These are phyloP conservation scores for Otus scops DNA, from an alignment of 2,797 vertebrate genomes.

Conservation along the genomic window DNA sequence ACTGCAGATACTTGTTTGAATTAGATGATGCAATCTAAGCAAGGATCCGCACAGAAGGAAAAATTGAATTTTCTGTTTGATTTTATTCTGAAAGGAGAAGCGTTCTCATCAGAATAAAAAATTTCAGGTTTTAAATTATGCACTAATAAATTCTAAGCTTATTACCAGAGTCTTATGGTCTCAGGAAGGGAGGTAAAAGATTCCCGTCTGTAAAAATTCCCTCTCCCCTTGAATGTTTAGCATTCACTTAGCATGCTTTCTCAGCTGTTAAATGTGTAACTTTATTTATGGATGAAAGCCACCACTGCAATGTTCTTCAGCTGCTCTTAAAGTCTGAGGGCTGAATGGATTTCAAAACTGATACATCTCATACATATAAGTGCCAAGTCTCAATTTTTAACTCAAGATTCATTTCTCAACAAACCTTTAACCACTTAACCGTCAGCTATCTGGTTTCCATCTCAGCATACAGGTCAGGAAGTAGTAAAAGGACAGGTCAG, in stretches of 20 bases:
- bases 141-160: not conserved
- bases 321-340: slow-evolving; percentile 2
- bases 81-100: not conserved
- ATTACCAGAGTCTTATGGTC: not conserved
- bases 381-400: not conserved
- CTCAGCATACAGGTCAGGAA: not conserved
- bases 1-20: not conserved
- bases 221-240: not conserved
- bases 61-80: not conserved
- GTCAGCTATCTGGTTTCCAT: not conserved
- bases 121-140: not conserved
- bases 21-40: not conserved
- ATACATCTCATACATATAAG: not conserved
- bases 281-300: slow-evolving; percentile 45
- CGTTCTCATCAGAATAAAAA: not conserved
- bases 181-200: not conserved
- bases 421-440: not conserved
- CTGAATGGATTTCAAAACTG: slow-evolving; percentile 14
- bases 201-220: not conserved
- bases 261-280: slow-evolving; percentile 7
- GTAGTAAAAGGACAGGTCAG: not conserved
- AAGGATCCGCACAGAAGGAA: not conserved
- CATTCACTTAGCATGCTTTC: not conserved
- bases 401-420: not conserved
- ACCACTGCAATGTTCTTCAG: slow-evolving; percentile 27